Evolutionary conservation across 2,797 vertebrate species (phyloP).

Genomic region (Meriones psammophilus): DNA sequence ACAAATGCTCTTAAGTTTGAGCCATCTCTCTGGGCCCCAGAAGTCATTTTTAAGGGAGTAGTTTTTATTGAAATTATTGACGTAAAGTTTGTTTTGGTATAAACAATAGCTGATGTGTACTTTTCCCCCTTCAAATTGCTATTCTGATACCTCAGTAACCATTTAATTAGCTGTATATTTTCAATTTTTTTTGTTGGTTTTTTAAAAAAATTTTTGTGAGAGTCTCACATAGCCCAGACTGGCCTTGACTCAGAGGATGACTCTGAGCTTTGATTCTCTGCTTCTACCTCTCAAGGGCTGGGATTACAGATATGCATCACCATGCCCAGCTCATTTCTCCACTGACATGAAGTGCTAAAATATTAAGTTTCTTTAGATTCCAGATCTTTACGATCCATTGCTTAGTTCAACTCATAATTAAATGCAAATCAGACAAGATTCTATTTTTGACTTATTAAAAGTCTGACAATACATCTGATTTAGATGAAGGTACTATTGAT

Average conservation of each 20-base stretch:
- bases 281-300: not conserved
- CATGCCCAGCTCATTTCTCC: not conserved
- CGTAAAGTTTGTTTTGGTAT: conserved; percentile 8
- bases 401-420: conserved; percentile 27
- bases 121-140: not conserved
- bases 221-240: not conserved
- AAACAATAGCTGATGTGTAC: not conserved
- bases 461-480: not conserved
- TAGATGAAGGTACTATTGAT: not conserved
- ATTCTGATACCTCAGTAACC: too few species aligned
- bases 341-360: conserved; percentile 11
- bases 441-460: conserved; percentile 43
- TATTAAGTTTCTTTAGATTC: not conserved
- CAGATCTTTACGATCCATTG: not conserved
- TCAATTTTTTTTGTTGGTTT: too few species aligned
- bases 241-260: not conserved
- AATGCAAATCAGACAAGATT: conserved; percentile 50
- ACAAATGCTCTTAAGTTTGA: not conserved
- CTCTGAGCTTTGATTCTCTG: not conserved
- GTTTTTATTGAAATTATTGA: conserved; percentile 2
- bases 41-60: not conserved
- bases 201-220: not conserved
- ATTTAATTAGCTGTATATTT: too few species aligned
- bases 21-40: not conserved
- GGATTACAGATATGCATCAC: not conserved